phyloP scores from a whole-genome alignment of 2,888 invertebrate genomes.

The Caenorhabditis zanzibari region DNA sequence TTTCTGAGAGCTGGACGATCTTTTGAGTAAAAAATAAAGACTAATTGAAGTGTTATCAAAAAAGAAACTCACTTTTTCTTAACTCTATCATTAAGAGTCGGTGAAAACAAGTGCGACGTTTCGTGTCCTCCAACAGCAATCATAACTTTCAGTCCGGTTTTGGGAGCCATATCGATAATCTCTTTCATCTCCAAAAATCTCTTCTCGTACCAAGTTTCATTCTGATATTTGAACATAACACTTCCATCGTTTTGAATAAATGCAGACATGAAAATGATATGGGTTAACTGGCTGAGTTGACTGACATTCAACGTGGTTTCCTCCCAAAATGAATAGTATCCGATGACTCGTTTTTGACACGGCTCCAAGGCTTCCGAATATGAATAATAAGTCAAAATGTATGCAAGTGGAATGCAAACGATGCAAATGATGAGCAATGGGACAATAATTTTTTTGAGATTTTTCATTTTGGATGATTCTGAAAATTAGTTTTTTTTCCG shows the following conservation, averaged over 20 bases:
- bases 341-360: not conserved
- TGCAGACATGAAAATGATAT: not conserved
- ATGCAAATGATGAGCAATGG: not conserved
- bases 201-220: too few relatives aligned
- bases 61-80: not conserved
- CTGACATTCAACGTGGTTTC: not conserved
- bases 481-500: too few relatives aligned
- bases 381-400: not conserved
- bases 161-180: not conserved
- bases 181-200: conserved; percentile 1
- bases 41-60: too few relatives aligned
- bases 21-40: too few relatives aligned
- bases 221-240: not conserved
- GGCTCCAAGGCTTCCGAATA: not conserved
- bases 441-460: not conserved
- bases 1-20: too few relatives aligned
- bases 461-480: not conserved
- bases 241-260: not conserved
- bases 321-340: not conserved
- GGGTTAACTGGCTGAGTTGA: not conserved
- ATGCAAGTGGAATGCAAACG: not conserved
- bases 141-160: not conserved
- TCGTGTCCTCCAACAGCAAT: not conserved
- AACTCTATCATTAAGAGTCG: not conserved
- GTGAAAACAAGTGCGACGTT: not conserved